Base-by-base conservation (phyloP, 2,888 invertebrate species). In the Schizotus pectinicornis region DNA sequence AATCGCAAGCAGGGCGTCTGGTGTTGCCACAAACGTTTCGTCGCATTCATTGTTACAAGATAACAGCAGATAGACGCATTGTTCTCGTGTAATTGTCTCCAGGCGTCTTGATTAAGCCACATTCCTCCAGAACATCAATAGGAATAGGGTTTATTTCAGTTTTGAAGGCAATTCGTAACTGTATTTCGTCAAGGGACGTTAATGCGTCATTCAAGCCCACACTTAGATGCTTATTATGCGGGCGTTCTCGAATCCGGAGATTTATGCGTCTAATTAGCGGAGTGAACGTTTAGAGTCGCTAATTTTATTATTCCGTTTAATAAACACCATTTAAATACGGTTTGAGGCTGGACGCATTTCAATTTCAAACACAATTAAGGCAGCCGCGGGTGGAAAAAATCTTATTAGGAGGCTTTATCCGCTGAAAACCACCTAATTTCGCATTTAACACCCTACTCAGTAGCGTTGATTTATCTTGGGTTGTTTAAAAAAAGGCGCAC, bases 271-370 rank as follows among this genome's bases (percentile, higher is more conserved):
- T 39, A 53, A 46, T 53, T 53, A 53, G 53, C 13, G 37, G 38
- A 52, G 36, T 45, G 45, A 33, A 11, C 33, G 30, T 35, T 35
- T 30, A 30, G 22, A 22, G 42, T 36, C 43, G 43, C 43, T 52
- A 52, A 45, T 52, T 52, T 37, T 52, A 37, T 52, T 52, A 52
- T 52, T 52, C 41, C 45, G 42, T 52, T 52, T 52, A 52, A 52
- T 52, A 52, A 50, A 32, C 50, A 41, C 50, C 50, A 50, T 41
- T 51, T 51, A 51, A 51, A 52, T 52, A 52, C 51, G 30, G 22
- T 22, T 22, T 22, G 22, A 22, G 22, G 22, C 22, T 22, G 22
- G 22, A 22, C 22, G 2, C 22, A 22, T 22, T 22, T 22, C 22
- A 22, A 22, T 22, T 22, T 22, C 22, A 22, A 22, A 22, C 22